Evolutionary conservation across 2,113 vertebrate genomes (phyloP), one percentile per base, ranked within the genome.

Genomic region (Propithecus coquereli): DNA sequence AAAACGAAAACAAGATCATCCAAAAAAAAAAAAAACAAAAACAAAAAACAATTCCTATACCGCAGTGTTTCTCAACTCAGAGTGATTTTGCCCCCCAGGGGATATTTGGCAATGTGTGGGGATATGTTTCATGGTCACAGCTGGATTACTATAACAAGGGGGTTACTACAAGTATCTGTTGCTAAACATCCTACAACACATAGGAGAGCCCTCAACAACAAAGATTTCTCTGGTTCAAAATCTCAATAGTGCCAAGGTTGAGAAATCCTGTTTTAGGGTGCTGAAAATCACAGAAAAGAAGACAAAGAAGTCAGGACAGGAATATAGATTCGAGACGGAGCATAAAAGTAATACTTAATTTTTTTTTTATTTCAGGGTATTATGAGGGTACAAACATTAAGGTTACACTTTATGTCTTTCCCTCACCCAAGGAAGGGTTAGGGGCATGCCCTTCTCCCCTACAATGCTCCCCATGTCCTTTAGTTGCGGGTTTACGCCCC

Each of bases 61-160:
- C 30, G 50, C 37, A 88, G 2, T 86, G 14, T 81, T 93, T 96
- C 70, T 94, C 40, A 94, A 85, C 25, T 37, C 47, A 37, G 30
- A 13, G 40, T 74, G 40, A 73, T 79, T 86, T 47, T 80, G 43
- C 2, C 27, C 54, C 37, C 47, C 45, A 59, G 37, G 8, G 14
- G 8, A 74, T 76, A 92, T 90, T 45, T 96, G 81, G 32, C 59
- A 97, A 94, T 90, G 54, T 86, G 45, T 83, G 10, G 18, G 94
- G 63, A 32, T 57, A 80, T 1, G 30, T 66, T 95, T 84, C 45
- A 95, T 32, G 93, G 63, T 43, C 57, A 71, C 47, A 93, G 10
- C 4, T 43, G 23, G 30, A 57, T 57, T 57, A 57, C 54, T 57
- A 20, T 57, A 50, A 32, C 76, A 3, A 76, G 54, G 40, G 5